Evolutionary conservation across 2,888 invertebrate species (phyloP).

Genomic region (Drosophila peninsularis): DNA sequence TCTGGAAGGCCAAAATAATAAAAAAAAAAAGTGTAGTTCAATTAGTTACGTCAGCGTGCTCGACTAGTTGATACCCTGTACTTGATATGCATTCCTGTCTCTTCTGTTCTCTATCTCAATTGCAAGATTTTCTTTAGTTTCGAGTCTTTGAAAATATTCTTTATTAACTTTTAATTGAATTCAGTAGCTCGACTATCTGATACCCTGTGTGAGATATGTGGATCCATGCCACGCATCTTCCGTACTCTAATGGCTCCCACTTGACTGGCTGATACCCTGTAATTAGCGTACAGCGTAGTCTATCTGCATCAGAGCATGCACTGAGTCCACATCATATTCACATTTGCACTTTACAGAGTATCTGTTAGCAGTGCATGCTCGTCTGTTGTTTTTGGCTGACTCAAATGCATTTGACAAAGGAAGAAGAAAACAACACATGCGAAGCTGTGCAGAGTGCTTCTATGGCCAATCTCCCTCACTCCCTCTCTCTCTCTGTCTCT

Average conservation of each 20-base stretch:
- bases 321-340: too few relatives aligned
- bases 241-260: background rate
- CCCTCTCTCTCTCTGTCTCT: background rate
- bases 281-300: background rate
- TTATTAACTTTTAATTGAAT: background rate
- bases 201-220: background rate
- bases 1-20: constrained; percentile 18
- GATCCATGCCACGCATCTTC: background rate
- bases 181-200: background rate
- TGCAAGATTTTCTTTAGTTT: too few relatives aligned
- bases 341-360: constrained; percentile 2
- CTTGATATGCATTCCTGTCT: background rate
- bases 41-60: constrained; percentile 7
- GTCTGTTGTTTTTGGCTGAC: constrained; percentile 26
- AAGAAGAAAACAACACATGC: background rate
- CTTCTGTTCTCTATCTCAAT: too few relatives aligned
- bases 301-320: too few relatives aligned
- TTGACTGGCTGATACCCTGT: background rate
- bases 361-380: too few relatives aligned
- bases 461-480: background rate
- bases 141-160: background rate
- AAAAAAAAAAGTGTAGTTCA: constrained; percentile 1
- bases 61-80: background rate
- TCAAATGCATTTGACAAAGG: constrained; percentile 37
- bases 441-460: constrained; percentile 17